Conservation (phyloP, 2,113 vertebrate species). For the Phalacrocorax brasilianus region DNA sequence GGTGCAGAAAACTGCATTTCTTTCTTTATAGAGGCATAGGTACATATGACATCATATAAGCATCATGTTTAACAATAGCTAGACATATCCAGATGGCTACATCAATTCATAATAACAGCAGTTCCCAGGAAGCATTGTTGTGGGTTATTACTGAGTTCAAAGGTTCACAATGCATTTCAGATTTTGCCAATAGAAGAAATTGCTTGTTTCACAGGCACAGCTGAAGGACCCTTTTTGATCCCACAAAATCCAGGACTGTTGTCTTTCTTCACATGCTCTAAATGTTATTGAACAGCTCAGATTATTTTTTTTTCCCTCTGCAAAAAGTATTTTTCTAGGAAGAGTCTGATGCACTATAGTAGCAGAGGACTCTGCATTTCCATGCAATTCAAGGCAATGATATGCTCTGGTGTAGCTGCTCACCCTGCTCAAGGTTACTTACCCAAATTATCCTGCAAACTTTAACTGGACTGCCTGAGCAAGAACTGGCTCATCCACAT, state of each 20-base stretch:
- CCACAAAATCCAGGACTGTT: not conserved
- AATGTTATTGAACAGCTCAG: not conserved
- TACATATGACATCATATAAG: conserved; percentile 4
- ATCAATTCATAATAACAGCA: not conserved
- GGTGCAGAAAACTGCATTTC: not conserved
- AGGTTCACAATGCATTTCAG: not conserved
- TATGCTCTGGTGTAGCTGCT: not conserved
- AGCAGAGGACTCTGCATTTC: not conserved
- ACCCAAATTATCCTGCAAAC: not conserved
- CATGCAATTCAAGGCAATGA: not conserved
- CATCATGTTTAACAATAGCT: conserved; percentile 22
- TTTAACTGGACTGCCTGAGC: not conserved
- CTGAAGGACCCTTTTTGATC: not conserved
- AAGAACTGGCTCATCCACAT: not conserved
- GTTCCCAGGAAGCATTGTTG: not conserved
- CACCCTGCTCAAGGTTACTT: not conserved
- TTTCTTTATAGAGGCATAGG: not conserved
- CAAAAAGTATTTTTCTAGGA: not conserved
- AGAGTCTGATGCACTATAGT: not conserved
- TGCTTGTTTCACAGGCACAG: not conserved
- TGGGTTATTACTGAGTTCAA: conserved; percentile 20
- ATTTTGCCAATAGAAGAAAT: not conserved
- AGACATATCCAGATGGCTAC: not conserved
- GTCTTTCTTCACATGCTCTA: not conserved
- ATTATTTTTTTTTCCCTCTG: not conserved